A percentile compares a stretch with the other conserved stretches of the same genome.
These are phyloP conservation scores for Schizothorax lantsangensis DNA, from an alignment of 2,797 vertebrate species.

Conservation along the genomic window DNA sequence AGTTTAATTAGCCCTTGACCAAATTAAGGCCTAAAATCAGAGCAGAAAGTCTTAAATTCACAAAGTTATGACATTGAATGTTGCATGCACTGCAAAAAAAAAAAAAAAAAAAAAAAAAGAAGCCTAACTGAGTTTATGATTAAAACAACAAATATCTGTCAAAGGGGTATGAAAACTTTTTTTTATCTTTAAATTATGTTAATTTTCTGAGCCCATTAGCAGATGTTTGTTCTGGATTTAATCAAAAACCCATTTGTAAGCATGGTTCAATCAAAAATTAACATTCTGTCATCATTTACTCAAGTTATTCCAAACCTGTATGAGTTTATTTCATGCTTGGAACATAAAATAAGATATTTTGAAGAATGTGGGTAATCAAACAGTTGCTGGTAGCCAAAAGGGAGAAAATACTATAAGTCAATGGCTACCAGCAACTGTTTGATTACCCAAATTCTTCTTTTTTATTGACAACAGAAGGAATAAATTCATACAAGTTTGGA, in stretches of 20 bases:
- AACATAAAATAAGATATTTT: not conserved
- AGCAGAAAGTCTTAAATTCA: not conserved
- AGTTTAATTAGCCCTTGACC: not conserved
- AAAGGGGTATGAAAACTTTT: not conserved
- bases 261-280: not conserved
- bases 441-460: not conserved
- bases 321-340: not conserved
- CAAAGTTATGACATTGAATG: not conserved
- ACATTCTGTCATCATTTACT: not conserved
- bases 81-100: not conserved
- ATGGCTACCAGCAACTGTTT: not conserved
- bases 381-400: not conserved
- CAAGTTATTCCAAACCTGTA: not conserved
- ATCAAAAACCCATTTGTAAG: not conserved
- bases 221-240: not conserved
- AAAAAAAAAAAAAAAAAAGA: no score
- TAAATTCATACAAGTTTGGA: not conserved
- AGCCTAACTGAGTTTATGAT: not conserved
- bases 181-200: not conserved
- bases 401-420: not conserved
- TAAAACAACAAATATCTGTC: not conserved
- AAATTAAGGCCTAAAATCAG: not conserved
- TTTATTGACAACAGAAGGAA: not conserved
- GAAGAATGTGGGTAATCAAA: not conserved
- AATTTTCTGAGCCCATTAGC: not conserved